Evolutionary conservation across 2,113 vertebrate species (phyloP).

Genomic region (Hystrix brachyura): DNA sequence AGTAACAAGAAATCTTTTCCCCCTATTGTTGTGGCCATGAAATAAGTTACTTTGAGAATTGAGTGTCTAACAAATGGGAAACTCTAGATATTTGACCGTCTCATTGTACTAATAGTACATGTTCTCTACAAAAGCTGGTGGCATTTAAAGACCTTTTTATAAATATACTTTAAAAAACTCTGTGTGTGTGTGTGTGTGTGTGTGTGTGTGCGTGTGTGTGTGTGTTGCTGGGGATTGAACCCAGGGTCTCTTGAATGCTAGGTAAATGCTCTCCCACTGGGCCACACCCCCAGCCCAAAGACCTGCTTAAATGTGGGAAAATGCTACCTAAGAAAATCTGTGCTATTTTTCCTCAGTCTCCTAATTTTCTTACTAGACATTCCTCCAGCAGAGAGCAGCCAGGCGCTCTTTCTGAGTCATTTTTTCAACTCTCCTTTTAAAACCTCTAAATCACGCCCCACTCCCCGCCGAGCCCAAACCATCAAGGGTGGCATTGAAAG

Average conservation of each 20-base stretch:
- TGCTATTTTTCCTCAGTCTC: neutral
- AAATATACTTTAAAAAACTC: neutral
- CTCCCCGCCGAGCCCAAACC: neutral
- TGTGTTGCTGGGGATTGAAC: neutral
- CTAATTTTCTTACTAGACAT: neutral
- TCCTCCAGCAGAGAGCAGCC: neutral
- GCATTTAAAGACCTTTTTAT: neutral
- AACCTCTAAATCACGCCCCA: neutral
- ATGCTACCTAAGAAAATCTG: neutral
- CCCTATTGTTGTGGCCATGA: neutral
- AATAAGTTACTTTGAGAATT: neutral
- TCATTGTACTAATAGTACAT: neutral
- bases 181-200: neutral
- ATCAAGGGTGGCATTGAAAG: accelerated
- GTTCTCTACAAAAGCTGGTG: neutral
- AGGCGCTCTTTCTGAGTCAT: neutral
- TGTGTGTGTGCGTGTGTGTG: neutral
- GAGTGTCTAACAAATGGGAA: neutral
- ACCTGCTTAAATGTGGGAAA: neutral
- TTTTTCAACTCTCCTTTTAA: neutral
- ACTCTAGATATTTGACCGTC: neutral
- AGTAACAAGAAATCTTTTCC: neutral
- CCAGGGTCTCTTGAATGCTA: neutral
- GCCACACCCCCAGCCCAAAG: neutral
- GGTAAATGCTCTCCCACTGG: neutral